Base-by-base conservation (phyloP, 2,113 vertebrate genomes). In the Corynorhinus townsendii region DNA sequence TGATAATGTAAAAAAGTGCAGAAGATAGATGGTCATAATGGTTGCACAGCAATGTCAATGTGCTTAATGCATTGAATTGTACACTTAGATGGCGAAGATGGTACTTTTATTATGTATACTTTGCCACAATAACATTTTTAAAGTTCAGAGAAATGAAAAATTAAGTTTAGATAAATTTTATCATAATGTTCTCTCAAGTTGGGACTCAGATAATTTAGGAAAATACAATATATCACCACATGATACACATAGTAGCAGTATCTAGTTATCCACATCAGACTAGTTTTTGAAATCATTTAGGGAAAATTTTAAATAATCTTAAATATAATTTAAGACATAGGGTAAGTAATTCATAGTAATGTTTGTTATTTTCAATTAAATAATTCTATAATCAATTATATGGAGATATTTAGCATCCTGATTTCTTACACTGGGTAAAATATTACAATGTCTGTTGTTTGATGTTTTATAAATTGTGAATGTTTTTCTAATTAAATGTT, bases 1-100 rank as follows among this genome's bases (percentile, higher is more conserved):
- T n/a, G 24, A 33, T 38, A n/a, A 24, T 38, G 4, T 17, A 1
- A 81, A 69, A 85, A 81, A n/a, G 2, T 80, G 52, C 45, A 52
- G 3, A 28, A 73, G 28, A 49, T 30, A 24, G 3, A 43, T 5
- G 15, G 4, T 33, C 3, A 43, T 30, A 14, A 62, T 40, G 5
- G 1, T 16, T 69, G 16, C 4, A 10, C 2, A 54, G 11, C 30
- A 47, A 4, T 19, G 8, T 19, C 16, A 68, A 47, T 1, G 1
- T 4, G 16, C 15, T 38, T 49, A 47, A 22, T 43, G 11, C 2
- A 22, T 7, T 80, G 8, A 89, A 26, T 3, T 30, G 2, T 24
- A 17, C 5, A 11, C 12, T 73, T 30, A 20, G 73, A 30, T 28
- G 26, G 14, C 35, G 28, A 73, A 71, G 22, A 49, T 40, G 16